Percentiles rank a stretch among this genome's conserved stretches.
These are phyloP conservation scores for Rhinophrynus dorsalis DNA, from an alignment of 2,797 vertebrate species.

Conservation along the genomic window DNA sequence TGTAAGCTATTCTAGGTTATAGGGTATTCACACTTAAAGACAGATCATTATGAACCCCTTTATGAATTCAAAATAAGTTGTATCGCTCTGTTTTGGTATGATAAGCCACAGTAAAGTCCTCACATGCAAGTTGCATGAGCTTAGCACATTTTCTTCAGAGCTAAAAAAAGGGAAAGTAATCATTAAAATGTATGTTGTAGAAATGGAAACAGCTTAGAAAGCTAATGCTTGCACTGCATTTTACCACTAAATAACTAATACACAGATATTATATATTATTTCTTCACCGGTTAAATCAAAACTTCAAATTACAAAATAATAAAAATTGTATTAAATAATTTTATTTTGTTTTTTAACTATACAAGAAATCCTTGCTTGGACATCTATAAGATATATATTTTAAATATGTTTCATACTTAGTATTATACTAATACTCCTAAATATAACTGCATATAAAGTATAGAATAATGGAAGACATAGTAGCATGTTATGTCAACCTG, in stretches of 20 bases:
- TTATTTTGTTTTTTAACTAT: too few species aligned
- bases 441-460: slow-evolving; percentile 21
- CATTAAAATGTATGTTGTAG: slow-evolving; percentile 46
- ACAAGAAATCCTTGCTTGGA: too few species aligned
- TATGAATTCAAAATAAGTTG: slow-evolving; percentile 46
- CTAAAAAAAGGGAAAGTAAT: slow-evolving; percentile 41
- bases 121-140: slow-evolving; percentile 48
- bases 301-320: too few species aligned
- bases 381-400: not conserved
- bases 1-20: slow-evolving; percentile 35
- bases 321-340: too few species aligned
- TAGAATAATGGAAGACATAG: not conserved
- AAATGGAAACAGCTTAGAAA: slow-evolving; percentile 38
- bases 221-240: slow-evolving; percentile 38
- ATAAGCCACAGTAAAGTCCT: slow-evolving; percentile 47
- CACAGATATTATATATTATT: slow-evolving; percentile 33
- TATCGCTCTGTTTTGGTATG: slow-evolving; percentile 44
- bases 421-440: slow-evolving; percentile 1
- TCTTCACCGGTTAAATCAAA: too few species aligned
- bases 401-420: not conserved
- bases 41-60: slow-evolving; percentile 43
- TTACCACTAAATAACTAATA: slow-evolving; percentile 32
- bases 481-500: slow-evolving; percentile 20
- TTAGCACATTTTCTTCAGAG: slow-evolving; percentile 44
- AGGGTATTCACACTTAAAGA: slow-evolving; percentile 35